These are phyloP conservation scores for Drosophila rubida DNA, from an alignment of 2,888 invertebrate genomes.

Conservation along the genomic window DNA sequence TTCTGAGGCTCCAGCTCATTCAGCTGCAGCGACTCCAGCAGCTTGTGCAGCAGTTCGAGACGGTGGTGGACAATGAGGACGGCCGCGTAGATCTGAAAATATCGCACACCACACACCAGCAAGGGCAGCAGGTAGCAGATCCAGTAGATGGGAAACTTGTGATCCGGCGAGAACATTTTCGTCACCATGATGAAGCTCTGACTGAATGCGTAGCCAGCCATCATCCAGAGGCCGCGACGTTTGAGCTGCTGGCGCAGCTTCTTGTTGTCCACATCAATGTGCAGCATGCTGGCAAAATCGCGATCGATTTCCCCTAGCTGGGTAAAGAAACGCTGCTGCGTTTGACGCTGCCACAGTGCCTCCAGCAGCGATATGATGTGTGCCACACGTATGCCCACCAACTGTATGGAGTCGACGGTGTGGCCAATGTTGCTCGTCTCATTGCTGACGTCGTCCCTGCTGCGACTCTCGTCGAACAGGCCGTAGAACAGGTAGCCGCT, in stretches of 20 bases:
- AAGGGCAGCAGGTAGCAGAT: conserved; percentile 76
- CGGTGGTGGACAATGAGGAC: conserved; percentile 75
- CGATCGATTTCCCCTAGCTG: conserved; percentile 78
- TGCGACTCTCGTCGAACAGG: conserved; percentile 53
- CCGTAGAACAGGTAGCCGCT: conserved; percentile 55
- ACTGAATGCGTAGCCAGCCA: conserved; percentile 62
- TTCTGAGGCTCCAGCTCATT: conserved; percentile 2
- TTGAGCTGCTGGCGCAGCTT: conserved; percentile 47
- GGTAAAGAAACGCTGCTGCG: conserved; percentile 58
- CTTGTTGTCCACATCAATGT: conserved; percentile 66
- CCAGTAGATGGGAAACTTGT: conserved; percentile 68
- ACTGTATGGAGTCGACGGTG: conserved; percentile 81
- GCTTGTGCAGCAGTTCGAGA: conserved; percentile 68
- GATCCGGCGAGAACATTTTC: conserved; percentile 41
- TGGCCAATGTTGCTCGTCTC: conserved; percentile 60
- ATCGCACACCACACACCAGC: conserved; percentile 75
- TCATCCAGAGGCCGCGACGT: conserved; percentile 53
- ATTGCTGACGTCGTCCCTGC: neutral
- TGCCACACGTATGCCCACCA: conserved; percentile 79
- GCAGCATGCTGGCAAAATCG: conserved; percentile 72
- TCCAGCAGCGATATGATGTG: conserved; percentile 78
- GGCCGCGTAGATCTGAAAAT: conserved; percentile 80
- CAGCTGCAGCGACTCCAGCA: conserved; percentile 62
- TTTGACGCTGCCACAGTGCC: conserved; percentile 63
- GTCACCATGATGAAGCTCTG: conserved; percentile 67